Base-by-base conservation (phyloP, 2,113 vertebrate genomes). In the Carollia perspicillata region DNA sequence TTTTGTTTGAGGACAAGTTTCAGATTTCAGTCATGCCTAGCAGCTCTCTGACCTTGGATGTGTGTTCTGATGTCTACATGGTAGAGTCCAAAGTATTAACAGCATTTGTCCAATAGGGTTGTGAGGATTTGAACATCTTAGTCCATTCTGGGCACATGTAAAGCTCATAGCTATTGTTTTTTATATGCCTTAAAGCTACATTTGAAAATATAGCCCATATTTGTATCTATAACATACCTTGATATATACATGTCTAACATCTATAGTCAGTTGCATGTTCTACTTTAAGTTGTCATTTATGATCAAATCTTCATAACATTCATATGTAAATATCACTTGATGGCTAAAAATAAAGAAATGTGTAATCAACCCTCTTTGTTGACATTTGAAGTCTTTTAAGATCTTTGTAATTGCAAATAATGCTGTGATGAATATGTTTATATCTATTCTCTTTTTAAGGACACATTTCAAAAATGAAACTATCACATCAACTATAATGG, bases 361-460 rank as follows among this genome's bases (percentile, higher is more conserved):
- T 55, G 40, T 84, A 97, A 97, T 97, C 92, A 97, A 80, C 28
- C 20, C 35, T 97, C 84, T 95, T 95, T 96, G 84, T 97, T 95
- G 96, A 96, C 84, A 97, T 96, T 95, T 96, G 93, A 95, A 40
- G 22, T 90, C 88, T 97, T 97, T 89, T 53, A 92, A 92, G 83
- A 40, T 49, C 87, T 97, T 95, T 97, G 72, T 71, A 95, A 94
- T 95, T 94, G 94, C 35, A 72, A 95, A 95, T 97, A 97, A 97
- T 95, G n/a, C 72, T 84, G 40, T 84, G 87, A 95, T 97, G 90
- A 97, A 84, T 88, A 75, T 90, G 65, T 92, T 93, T 92, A 90
- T 78, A 81, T 84, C 66, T 63, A 66, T 63, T 93, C 63, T 75
- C 42, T 90, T 96, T 95, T 86, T 68, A 95, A 91, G 53, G 69